Conservation (phyloP, 2,888 invertebrate species). For the Trypoxylon attenuatum region DNA sequence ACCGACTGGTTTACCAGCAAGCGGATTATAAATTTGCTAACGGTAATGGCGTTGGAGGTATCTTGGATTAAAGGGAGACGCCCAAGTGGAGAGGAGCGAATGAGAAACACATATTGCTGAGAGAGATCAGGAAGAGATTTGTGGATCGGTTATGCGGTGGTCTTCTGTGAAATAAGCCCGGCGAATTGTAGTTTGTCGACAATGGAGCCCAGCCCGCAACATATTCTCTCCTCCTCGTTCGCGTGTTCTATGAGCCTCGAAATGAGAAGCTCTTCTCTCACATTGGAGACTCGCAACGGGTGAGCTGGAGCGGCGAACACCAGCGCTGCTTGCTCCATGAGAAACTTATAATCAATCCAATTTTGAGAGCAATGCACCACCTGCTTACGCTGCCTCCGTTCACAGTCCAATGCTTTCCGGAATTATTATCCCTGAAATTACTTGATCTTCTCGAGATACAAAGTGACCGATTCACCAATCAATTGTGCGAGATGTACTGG, state of each 20-base stretch:
- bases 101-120: too few species aligned
- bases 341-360: conserved; percentile 48
- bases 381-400: conserved; percentile 26
- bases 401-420: conserved; percentile 23
- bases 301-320: conserved; percentile 17
- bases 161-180: conserved; percentile 14
- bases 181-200: conserved; percentile 30
- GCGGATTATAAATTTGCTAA: too few species aligned
- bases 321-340: not conserved
- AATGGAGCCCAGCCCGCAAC: conserved; percentile 42
- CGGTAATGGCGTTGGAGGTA: too few species aligned
- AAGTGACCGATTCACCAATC: conserved; percentile 1
- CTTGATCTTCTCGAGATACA: conserved; percentile 12
- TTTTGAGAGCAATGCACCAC: conserved; percentile 42
- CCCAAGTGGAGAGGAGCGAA: too few species aligned
- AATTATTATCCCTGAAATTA: conserved; percentile 35
- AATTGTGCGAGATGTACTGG: not conserved
- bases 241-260: conserved; percentile 44
- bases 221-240: conserved; percentile 27
- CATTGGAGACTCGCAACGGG: conserved; percentile 24
- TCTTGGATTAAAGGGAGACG: too few species aligned
- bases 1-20: too few species aligned
- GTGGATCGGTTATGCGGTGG: conserved; percentile 9
- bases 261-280: conserved; percentile 39
- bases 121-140: conserved; percentile 1